Percentiles rank a stretch among this genome's conserved stretches.
Evolutionary conservation across 2,888 invertebrate genomes (phyloP).

Genomic region (Trissolcus japonicus): DNA sequence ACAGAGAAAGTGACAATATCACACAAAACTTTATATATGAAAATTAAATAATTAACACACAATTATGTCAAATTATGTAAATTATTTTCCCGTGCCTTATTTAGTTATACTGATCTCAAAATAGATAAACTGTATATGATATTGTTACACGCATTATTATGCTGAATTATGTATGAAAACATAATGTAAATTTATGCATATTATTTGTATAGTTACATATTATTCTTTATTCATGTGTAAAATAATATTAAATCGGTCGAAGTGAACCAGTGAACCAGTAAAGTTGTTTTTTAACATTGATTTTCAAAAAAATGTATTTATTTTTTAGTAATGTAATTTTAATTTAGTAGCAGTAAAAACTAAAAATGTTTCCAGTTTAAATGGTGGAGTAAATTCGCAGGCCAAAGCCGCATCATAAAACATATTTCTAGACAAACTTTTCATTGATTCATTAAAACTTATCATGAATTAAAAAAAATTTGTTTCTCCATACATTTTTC

Average conservation of each 20-base stretch:
- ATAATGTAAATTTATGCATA: constrained; percentile 40
- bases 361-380: too few relatives aligned
- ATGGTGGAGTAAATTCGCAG: too few relatives aligned
- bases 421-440: too few relatives aligned
- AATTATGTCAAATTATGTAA: constrained; percentile 50
- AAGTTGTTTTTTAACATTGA: background rate
- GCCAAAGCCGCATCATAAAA: too few relatives aligned
- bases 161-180: constrained; percentile 45
- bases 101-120: constrained; percentile 47
- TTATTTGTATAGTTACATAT: constrained; percentile 37
- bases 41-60: constrained; percentile 33
- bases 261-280: too few relatives aligned
- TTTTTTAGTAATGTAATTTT: too few relatives aligned
- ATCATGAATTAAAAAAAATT: too few relatives aligned
- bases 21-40: constrained; percentile 3
- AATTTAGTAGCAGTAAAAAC: too few relatives aligned
- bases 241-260: constrained; percentile 27
- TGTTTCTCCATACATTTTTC: too few relatives aligned
- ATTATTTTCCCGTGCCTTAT: constrained; percentile 32
- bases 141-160: constrained; percentile 49
- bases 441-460: too few relatives aligned
- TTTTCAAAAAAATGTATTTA: too few relatives aligned
- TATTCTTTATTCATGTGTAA: constrained; percentile 27
- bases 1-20: too few relatives aligned
- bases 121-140: constrained; percentile 30